phyloP scores from a whole-genome alignment of 2,797 vertebrate genomes.

The Sardinella longiceps region DNA sequence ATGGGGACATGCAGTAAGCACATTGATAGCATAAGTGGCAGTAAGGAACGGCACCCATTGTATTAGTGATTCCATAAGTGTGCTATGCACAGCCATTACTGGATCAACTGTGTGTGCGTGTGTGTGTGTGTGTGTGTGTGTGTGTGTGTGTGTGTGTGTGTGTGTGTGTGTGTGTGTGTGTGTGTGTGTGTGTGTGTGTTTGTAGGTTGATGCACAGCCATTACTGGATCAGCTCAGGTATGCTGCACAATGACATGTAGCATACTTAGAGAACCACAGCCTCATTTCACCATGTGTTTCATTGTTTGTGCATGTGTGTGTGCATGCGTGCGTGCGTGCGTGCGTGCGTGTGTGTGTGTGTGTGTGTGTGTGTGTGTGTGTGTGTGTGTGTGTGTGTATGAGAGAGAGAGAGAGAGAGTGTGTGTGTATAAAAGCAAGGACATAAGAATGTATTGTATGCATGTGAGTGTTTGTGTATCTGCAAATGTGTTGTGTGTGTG shows the following conservation, averaged over 20 bases:
- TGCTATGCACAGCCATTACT: background rate
- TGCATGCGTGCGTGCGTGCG: constrained; percentile 20
- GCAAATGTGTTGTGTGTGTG: constrained; percentile 19
- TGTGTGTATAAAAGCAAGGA: background rate
- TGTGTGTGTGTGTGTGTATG: constrained; percentile 8
- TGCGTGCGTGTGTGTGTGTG: background rate
- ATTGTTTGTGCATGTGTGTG: constrained; percentile 13
- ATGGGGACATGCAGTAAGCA: background rate
- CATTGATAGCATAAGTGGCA: background rate
- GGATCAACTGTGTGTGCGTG: no score
- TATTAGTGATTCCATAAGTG: background rate
- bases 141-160: no score
- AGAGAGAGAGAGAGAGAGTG: background rate
- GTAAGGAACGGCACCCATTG: background rate
- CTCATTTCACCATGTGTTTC: background rate
- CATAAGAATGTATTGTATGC: constrained; percentile 18
- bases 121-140: no score
- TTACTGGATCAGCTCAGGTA: background rate
- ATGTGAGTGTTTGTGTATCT: no score
- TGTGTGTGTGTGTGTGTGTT: no score
- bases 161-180: no score
- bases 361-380: background rate
- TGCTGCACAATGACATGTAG: background rate
- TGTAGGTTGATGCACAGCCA: no score
- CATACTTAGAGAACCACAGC: background rate